A percentile compares a stretch with the other conserved stretches of the same genome.
Evolutionary conservation across 2,797 vertebrate genomes (phyloP).

Genomic region (Falco naumanni): DNA sequence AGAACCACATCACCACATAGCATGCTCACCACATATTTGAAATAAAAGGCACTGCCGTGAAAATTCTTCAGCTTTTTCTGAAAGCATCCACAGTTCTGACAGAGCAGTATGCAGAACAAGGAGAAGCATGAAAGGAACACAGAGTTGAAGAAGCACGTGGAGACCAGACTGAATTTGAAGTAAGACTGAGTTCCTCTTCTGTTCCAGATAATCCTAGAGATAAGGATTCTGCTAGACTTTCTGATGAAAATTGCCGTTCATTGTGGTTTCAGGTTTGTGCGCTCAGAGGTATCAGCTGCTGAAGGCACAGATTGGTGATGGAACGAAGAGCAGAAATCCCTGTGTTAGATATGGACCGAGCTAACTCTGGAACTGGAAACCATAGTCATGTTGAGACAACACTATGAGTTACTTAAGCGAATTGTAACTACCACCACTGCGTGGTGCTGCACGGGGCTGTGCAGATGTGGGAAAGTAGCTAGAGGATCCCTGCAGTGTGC

Average conservation of each 20-base stretch:
- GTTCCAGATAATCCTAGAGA: background rate
- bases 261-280: background rate
- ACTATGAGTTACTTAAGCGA: background rate
- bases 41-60: background rate
- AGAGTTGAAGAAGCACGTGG: background rate
- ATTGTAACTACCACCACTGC: background rate
- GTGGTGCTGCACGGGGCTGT: background rate
- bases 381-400: background rate
- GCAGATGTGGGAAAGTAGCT: background rate
- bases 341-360: background rate
- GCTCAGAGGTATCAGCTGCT: background rate
- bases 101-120: background rate
- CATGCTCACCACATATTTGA: rapidly evolving
- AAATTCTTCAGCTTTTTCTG: background rate
- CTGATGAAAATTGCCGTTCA: background rate
- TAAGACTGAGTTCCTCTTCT: background rate
- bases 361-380: background rate
- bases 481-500: background rate
- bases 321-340: background rate
- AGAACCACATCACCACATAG: background rate
- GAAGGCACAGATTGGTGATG: background rate
- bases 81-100: background rate
- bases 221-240: background rate
- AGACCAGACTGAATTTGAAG: background rate
- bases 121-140: background rate